Conservation (phyloP, 2,888 invertebrate species). For the Micropterix aruncella region DNA sequence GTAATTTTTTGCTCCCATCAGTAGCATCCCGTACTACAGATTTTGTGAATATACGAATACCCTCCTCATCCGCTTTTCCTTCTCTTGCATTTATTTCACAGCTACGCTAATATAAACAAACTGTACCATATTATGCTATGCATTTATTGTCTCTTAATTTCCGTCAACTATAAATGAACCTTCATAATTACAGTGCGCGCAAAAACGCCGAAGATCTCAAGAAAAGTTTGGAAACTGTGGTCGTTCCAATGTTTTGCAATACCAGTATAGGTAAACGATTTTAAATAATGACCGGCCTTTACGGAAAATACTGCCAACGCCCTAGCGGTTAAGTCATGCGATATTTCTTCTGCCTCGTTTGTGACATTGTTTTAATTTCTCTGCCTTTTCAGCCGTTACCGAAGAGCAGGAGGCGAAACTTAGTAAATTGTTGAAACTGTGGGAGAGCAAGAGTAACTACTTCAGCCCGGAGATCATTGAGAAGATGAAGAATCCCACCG, state of each 20-base stretch:
- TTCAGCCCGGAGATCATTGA: constrained; percentile 70
- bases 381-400: constrained; percentile 51
- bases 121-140: too few relatives aligned
- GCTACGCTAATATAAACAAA: too few relatives aligned
- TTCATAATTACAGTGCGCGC: constrained; percentile 69
- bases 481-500: constrained; percentile 74
- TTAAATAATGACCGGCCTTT: constrained; percentile 34
- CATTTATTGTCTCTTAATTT: too few relatives aligned
- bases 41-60: too few relatives aligned
- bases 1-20: too few relatives aligned
- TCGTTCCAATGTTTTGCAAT: constrained; percentile 97
- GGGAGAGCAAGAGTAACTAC: constrained; percentile 94
- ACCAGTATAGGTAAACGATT: constrained; percentile 61
- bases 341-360: neutral
- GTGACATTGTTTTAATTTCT: neutral
- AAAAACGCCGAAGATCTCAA: constrained; percentile 91
- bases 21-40: too few relatives aligned
- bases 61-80: too few relatives aligned
- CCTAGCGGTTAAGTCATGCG: neutral
- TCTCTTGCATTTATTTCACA: too few relatives aligned
- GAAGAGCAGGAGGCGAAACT: constrained; percentile 85
- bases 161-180: constrained; percentile 24
- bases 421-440: constrained; percentile 83
- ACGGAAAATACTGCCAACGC: neutral
- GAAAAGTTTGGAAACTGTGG: constrained; percentile 85